These are phyloP conservation scores for Caenorhabditis drosophilae DNA, from an alignment of 2,888 invertebrate genomes.

Conservation along the genomic window DNA sequence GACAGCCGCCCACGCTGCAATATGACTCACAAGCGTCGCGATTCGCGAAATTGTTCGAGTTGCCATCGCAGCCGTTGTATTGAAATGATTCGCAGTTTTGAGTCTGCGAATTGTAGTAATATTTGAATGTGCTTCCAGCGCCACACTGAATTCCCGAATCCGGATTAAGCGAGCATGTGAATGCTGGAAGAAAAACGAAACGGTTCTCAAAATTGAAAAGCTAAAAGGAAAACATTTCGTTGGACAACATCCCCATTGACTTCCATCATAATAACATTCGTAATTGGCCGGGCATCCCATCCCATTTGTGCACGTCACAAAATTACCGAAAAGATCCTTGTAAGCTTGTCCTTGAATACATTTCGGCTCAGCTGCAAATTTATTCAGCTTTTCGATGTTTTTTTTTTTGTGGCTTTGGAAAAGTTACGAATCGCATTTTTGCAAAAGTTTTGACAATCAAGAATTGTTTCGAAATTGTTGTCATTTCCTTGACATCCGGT, in stretches of 20 bases:
- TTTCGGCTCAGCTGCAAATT: constrained; percentile 51
- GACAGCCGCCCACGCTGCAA: constrained; percentile 60
- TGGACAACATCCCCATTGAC: constrained; percentile 57
- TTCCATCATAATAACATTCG: constrained; percentile 62
- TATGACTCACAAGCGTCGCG: constrained; percentile 53
- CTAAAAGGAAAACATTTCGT: too few species aligned
- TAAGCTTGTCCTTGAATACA: constrained; percentile 60
- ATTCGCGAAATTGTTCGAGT: constrained; percentile 58
- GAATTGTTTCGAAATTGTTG: constrained; percentile 57
- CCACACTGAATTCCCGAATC: constrained; percentile 58
- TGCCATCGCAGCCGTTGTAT: constrained; percentile 52
- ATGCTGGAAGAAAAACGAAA: too few species aligned
- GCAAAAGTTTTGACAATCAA: constrained; percentile 60
- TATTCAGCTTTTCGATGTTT: not conserved
- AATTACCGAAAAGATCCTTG: constrained; percentile 55
- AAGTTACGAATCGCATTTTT: constrained; percentile 54
- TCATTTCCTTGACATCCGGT: constrained; percentile 61
- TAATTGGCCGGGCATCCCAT: constrained; percentile 59
- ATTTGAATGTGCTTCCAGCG: constrained; percentile 54
- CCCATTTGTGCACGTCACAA: constrained; percentile 49
- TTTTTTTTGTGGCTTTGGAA: too few species aligned
- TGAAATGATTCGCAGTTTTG: constrained; percentile 52
- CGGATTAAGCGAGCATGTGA: constrained; percentile 53
- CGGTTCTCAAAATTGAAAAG: too few species aligned
- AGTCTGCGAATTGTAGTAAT: constrained; percentile 55